phyloP scores from a whole-genome alignment of 2,113 vertebrate genomes.

The Syrmaticus mikado region DNA sequence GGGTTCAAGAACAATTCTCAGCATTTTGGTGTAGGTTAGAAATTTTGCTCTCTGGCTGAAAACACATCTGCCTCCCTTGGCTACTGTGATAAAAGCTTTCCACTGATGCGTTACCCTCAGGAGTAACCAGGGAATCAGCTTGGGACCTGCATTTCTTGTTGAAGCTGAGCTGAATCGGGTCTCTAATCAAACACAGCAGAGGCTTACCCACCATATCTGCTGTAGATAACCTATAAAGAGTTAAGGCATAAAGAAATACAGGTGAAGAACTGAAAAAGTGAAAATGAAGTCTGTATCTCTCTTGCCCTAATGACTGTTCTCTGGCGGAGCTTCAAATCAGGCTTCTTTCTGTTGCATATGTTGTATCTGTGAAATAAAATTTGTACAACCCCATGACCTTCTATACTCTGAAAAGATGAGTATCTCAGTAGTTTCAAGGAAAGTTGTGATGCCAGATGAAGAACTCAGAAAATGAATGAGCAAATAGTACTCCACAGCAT shows the following conservation, averaged over 20 bases:
- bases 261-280: background rate
- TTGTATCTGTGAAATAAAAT: background rate
- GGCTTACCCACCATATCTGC: background rate
- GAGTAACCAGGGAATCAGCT: background rate
- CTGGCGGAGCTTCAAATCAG: background rate
- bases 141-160: background rate
- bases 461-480: background rate
- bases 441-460: background rate
- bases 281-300: background rate
- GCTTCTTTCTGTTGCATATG: background rate
- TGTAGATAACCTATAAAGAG: background rate
- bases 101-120: fast-evolving
- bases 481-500: background rate
- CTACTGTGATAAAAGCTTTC: background rate
- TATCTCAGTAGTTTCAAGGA: background rate
- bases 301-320: background rate
- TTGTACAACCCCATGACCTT: background rate
- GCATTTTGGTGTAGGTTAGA: background rate
- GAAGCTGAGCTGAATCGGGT: background rate
- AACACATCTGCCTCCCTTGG: background rate
- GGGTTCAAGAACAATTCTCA: background rate
- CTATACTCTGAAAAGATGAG: background rate
- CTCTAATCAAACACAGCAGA: background rate
- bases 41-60: background rate
- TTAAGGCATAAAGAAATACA: background rate